These are phyloP conservation scores for Sympetrum striolatum DNA, from an alignment of 2,888 invertebrate species.

Conservation along the genomic window DNA sequence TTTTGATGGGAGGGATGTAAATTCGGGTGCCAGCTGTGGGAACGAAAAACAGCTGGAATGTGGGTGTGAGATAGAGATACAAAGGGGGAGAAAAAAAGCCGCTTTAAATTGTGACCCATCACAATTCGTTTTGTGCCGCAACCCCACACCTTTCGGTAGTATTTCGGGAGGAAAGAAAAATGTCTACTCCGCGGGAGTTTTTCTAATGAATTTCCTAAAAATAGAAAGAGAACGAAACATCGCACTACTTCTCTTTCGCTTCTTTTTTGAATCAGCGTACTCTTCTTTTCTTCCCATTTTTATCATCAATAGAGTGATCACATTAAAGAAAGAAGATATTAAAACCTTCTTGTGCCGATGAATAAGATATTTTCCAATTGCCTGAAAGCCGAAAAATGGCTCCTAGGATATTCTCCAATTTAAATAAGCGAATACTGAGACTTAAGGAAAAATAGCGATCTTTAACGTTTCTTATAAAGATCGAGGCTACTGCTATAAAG, in stretches of 20 bases:
- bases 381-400: no score
- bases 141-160: not conserved
- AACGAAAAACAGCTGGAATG: not conserved
- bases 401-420: no score
- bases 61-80: not conserved
- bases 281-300: not conserved
- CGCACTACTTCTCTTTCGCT: not conserved
- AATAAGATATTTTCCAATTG: no score
- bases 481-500: no score
- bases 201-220: not conserved
- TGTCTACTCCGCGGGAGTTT: not conserved
- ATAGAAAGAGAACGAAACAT: not conserved
- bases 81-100: not conserved
- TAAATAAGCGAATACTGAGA: no score
- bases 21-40: not conserved
- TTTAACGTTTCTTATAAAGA: no score
- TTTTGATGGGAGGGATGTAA: not conserved
- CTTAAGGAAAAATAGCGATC: no score
- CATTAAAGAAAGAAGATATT: no score
- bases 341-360: no score
- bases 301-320: no score
- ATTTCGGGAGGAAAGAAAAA: not conserved
- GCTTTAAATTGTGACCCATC: conserved; percentile 11
- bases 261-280: not conserved
- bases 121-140: not conserved